phyloP scores from a whole-genome alignment of 2,797 vertebrate species.

The Psittacula echo region DNA sequence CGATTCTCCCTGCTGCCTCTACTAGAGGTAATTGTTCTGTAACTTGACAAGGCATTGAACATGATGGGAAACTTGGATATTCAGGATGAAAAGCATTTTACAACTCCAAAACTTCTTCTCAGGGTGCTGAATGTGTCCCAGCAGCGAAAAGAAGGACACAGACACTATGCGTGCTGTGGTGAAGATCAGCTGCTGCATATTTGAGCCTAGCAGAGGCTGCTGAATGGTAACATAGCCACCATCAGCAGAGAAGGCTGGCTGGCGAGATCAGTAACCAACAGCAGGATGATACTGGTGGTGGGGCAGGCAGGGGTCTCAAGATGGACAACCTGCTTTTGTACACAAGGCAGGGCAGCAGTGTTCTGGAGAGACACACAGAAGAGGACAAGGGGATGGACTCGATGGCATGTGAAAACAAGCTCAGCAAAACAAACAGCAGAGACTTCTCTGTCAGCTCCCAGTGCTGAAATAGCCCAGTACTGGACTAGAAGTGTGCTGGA shows the following conservation, averaged over 20 bases:
- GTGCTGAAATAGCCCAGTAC: not conserved
- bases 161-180: fast-evolving
- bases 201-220: not conserved
- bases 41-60: not conserved
- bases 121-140: not conserved
- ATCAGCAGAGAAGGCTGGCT: not conserved
- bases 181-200: not conserved
- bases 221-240: not conserved
- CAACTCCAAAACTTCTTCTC: not conserved
- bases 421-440: not conserved
- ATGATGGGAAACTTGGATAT: not conserved
- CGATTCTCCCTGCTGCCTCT: not conserved
- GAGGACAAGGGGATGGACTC: not conserved
- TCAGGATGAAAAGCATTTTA: not conserved
- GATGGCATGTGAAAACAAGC: not conserved
- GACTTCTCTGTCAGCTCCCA: not conserved
- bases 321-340: not conserved
- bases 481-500: not conserved
- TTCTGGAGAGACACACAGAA: not conserved
- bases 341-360: not conserved
- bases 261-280: not conserved
- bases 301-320: not conserved
- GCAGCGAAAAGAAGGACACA: not conserved
- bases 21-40: not conserved
- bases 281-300: not conserved